A percentile compares a stretch with the other conserved stretches of the same genome.
phyloP scores from a whole-genome alignment of 2,888 invertebrate genomes.

The Zaprionus lineosus region DNA sequence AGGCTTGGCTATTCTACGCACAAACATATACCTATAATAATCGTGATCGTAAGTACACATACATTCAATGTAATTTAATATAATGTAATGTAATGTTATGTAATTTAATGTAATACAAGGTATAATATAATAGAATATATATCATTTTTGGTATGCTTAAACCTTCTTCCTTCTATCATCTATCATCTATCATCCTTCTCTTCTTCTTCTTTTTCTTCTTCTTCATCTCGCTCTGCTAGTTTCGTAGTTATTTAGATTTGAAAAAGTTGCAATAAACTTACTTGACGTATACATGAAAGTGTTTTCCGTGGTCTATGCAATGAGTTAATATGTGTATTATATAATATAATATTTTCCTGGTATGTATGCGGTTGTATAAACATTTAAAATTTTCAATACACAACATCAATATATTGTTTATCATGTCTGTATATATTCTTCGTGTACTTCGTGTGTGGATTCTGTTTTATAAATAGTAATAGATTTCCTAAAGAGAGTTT shows the following conservation, averaged over 20 bases:
- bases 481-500: slow-evolving; percentile 51
- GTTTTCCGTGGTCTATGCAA: slow-evolving; percentile 37
- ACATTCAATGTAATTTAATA: no score
- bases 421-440: slow-evolving; percentile 59
- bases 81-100: no score
- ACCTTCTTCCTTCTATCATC: no score
- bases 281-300: slow-evolving; percentile 71
- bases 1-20: slow-evolving; percentile 56
- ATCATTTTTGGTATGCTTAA: slow-evolving; percentile 37
- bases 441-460: slow-evolving; percentile 19
- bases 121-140: slow-evolving; percentile 25
- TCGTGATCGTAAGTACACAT: slow-evolving; percentile 48
- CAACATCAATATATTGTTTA: slow-evolving; percentile 77
- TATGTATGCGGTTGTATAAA: slow-evolving; percentile 63
- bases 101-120: no score
- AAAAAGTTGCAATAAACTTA: slow-evolving; percentile 66
- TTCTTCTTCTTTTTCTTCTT: no score
- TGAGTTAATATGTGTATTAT: slow-evolving; percentile 22
- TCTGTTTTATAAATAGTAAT: slow-evolving; percentile 49
- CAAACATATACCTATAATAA: slow-evolving; percentile 59
- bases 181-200: no score
- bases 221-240: no score
- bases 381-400: slow-evolving; percentile 78
- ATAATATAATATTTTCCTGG: slow-evolving; percentile 31
- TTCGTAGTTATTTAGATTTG: no score